These are phyloP conservation scores for Anguilla obscura DNA, from an alignment of 2,797 vertebrate genomes.

Conservation along the genomic window DNA sequence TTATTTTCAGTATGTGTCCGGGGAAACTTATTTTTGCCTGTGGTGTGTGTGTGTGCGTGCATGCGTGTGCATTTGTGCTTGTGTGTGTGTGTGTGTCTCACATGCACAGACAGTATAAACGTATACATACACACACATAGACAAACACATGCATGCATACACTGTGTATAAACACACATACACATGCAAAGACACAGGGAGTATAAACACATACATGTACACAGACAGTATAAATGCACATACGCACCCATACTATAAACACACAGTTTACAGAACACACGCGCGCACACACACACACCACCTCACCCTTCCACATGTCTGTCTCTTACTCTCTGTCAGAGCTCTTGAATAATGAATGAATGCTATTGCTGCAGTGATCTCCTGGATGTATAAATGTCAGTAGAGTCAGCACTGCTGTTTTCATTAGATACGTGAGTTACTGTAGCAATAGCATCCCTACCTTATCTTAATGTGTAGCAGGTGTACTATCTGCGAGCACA, in stretches of 20 bases:
- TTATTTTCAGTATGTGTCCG: background rate
- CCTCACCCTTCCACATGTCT: background rate
- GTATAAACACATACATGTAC: background rate
- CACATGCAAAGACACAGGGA: background rate
- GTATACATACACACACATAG: background rate
- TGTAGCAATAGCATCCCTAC: background rate
- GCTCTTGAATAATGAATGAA: constrained; percentile 9
- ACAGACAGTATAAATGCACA: background rate
- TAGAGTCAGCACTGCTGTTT: background rate
- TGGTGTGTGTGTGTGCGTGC: background rate
- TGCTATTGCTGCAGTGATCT: background rate
- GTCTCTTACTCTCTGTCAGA: background rate
- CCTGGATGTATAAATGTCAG: background rate
- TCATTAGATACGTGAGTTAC: no score
- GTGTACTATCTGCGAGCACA: background rate
- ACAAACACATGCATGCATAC: background rate
- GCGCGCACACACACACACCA: background rate
- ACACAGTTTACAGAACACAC: background rate
- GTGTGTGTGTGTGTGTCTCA: background rate
- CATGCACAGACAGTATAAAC: no score
- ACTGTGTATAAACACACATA: background rate
- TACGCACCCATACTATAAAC: background rate
- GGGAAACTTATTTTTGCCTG: background rate
- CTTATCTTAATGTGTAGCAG: background rate
- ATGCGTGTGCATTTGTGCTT: background rate